Conservation (phyloP, 2,888 invertebrate genomes). For the Rotaria socialis region DNA sequence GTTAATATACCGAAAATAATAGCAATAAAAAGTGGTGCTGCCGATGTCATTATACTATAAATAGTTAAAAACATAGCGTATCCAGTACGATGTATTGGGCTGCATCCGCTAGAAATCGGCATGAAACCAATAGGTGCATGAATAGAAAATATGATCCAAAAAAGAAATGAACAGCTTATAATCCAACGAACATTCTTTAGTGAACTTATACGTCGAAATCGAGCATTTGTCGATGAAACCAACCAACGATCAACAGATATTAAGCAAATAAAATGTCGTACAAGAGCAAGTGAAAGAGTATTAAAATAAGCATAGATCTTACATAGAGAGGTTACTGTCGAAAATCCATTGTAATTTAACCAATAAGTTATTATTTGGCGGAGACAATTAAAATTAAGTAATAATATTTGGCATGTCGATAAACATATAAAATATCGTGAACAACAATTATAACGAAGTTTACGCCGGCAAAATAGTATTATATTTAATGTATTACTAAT, state of each 20-base stretch:
- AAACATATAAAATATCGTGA: neutral
- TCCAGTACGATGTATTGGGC: neutral
- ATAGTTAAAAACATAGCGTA: neutral
- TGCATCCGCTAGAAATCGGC: neutral
- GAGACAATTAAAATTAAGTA: neutral
- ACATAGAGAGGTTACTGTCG: neutral
- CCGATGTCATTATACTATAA: neutral
- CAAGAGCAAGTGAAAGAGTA: neutral
- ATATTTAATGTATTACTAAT: neutral
- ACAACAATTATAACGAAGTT: neutral
- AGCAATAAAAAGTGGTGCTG: neutral
- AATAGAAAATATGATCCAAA: neutral
- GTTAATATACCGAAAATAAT: neutral
- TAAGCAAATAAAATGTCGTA: neutral
- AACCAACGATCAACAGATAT: neutral
- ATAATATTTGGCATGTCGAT: neutral
- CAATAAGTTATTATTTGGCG: neutral
- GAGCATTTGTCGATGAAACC: neutral
- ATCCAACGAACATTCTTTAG: neutral
- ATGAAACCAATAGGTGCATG: neutral
- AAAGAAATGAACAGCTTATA: neutral
- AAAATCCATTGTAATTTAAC: neutral
- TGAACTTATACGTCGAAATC: neutral
- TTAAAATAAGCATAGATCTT: neutral
- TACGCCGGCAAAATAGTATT: neutral